Conservation (phyloP, 2,888 invertebrate species). For the Sinodicranocentrus sp. region DNA sequence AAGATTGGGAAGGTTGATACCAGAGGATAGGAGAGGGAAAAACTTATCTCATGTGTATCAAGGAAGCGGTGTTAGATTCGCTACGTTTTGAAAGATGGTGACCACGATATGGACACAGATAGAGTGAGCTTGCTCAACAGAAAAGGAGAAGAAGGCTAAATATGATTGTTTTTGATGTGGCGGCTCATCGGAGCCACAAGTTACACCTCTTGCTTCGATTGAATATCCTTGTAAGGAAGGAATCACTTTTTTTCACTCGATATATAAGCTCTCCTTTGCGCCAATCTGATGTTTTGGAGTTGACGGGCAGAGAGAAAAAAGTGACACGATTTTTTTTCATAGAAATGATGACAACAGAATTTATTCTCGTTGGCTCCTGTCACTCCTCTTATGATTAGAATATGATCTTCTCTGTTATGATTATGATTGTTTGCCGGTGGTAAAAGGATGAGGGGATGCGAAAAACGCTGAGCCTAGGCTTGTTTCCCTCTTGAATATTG, state of each 20-base stretch:
- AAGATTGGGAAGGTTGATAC: too few relatives aligned
- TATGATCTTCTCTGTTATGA: conserved; percentile 5
- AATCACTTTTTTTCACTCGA: conserved; percentile 35
- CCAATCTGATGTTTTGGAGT: not conserved
- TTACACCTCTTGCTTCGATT: conserved; percentile 36
- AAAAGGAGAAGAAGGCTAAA: conserved; percentile 63
- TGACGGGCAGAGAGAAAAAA: not conserved
- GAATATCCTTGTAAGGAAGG: conserved; percentile 64
- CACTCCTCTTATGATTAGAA: conserved; percentile 16
- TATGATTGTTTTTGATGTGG: conserved; percentile 49
- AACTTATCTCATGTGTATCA: too few relatives aligned
- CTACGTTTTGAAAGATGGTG: not conserved
- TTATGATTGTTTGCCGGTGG: conserved; percentile 1
- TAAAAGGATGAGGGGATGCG: not conserved
- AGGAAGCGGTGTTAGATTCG: too few relatives aligned
- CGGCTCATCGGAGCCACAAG: conserved; percentile 12
- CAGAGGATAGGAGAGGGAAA: too few relatives aligned
- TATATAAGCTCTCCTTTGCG: conserved; percentile 10
- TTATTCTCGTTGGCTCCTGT: conserved; percentile 32
- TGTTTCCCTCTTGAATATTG: conserved; percentile 8
- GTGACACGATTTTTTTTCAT: conserved; percentile 26
- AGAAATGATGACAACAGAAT: conserved; percentile 40
- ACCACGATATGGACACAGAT: conserved; percentile 47
- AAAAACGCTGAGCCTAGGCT: not conserved
- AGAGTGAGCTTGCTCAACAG: conserved; percentile 51